Conservation (phyloP, 2,113 vertebrate species). For the Vicugna pacos region DNA sequence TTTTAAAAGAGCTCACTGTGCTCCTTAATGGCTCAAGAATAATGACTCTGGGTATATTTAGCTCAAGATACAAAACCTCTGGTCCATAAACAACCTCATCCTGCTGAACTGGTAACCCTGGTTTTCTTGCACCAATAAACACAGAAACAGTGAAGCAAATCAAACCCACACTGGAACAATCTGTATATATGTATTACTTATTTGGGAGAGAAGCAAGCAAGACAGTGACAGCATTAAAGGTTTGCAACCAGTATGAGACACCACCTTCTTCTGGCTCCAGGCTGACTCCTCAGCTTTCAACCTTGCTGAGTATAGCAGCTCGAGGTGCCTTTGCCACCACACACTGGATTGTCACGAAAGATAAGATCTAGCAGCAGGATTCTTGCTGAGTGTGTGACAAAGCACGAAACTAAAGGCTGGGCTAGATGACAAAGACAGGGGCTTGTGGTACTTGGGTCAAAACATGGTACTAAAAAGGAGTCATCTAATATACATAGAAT, state of each 20-base stretch:
- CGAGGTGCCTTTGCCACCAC: not conserved
- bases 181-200: not conserved
- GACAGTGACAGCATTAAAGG: not conserved
- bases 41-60: not conserved
- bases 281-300: not conserved
- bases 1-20: not conserved
- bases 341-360: not conserved
- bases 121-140: not conserved
- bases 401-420: not conserved
- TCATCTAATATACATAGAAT: not conserved
- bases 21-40: conserved; percentile 30
- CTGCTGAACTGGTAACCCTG: not conserved
- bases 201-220: not conserved
- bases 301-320: not conserved
- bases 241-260: not conserved
- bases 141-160: not conserved
- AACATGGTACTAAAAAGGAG: not conserved
- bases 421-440: not conserved
- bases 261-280: not conserved
- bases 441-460: not conserved
- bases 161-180: not conserved
- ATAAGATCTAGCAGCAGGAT: not conserved
- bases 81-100: not conserved
- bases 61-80: not conserved
- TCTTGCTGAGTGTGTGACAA: not conserved